Percentiles rank a stretch among this genome's conserved stretches.
phyloP scores from a whole-genome alignment of 2,113 vertebrate species.

The Andinoacara biseriatus region DNA sequence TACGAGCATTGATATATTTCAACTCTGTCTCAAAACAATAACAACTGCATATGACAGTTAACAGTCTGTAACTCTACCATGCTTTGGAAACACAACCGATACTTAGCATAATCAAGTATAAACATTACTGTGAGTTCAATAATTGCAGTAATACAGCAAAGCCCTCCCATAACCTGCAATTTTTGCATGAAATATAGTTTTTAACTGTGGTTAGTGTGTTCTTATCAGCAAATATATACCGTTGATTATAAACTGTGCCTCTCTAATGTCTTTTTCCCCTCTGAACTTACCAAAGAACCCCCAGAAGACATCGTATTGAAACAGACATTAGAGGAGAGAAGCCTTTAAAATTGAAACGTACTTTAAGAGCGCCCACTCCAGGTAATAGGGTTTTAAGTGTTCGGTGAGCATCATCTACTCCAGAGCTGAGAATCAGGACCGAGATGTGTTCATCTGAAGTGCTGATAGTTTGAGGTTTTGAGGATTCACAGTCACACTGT shows the following conservation, averaged over 20 bases:
- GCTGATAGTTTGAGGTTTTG: neutral
- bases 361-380: slow-evolving; percentile 9
- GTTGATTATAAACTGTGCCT: neutral
- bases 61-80: neutral
- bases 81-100: too few species aligned
- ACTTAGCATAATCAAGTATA: too few species aligned
- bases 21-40: neutral
- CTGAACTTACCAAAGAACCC: neutral
- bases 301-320: neutral
- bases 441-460: slow-evolving; percentile 9
- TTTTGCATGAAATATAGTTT: neutral
- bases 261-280: neutral
- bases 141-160: neutral
- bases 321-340: neutral
- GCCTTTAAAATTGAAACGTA: slow-evolving; percentile 10
- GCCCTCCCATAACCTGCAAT: neutral
- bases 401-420: neutral
- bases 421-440: neutral
- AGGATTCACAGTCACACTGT: neutral
- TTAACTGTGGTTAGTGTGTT: neutral
- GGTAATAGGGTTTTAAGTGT: slow-evolving; percentile 32
- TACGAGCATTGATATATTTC: neutral
- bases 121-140: neutral
- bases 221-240: neutral
- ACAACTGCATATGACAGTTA: neutral